Conservation (phyloP, 2,797 vertebrate species). For the Nannoperca obscura region DNA sequence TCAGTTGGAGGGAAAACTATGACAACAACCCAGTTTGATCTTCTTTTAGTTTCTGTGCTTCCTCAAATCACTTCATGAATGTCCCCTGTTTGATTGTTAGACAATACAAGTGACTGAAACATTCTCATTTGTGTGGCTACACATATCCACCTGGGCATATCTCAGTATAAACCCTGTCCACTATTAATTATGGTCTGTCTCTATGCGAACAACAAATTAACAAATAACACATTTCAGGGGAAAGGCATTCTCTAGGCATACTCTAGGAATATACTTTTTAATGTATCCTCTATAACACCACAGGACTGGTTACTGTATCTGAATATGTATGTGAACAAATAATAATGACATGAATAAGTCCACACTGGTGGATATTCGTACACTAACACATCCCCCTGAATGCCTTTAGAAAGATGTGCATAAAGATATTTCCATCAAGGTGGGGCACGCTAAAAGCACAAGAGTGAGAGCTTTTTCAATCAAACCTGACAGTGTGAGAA, state of each 20-base stretch:
- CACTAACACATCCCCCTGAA: slow-evolving; percentile 4
- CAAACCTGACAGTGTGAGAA: slow-evolving; percentile 47
- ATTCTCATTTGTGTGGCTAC: slow-evolving; percentile 14
- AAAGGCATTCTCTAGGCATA: not conserved
- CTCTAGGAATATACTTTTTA: not conserved
- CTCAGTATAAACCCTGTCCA: slow-evolving; percentile 21
- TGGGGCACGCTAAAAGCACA: slow-evolving; percentile 32
- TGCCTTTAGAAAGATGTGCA: slow-evolving; percentile 26
- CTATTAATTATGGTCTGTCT: slow-evolving; percentile 35
- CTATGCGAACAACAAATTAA: slow-evolving; percentile 33
- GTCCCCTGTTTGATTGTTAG: no score
- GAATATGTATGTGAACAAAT: not conserved
- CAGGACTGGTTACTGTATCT: slow-evolving; percentile 2
- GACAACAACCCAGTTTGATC: slow-evolving; percentile 5
- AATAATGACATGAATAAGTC: not conserved
- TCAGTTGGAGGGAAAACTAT: not conserved
- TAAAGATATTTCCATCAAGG: not conserved
- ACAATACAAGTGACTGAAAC: not conserved
- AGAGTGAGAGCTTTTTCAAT: slow-evolving; percentile 51
- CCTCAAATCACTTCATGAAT: no score
- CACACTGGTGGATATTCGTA: not conserved
- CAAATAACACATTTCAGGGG: slow-evolving; percentile 16
- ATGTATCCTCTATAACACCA: not conserved
- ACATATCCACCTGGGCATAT: slow-evolving; percentile 15
- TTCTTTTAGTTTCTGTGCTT: slow-evolving; percentile 15